A percentile compares a stretch with the other conserved stretches of the same genome.
Conservation (phyloP, 2,888 invertebrate species). For the Lucinisca nassula region DNA sequence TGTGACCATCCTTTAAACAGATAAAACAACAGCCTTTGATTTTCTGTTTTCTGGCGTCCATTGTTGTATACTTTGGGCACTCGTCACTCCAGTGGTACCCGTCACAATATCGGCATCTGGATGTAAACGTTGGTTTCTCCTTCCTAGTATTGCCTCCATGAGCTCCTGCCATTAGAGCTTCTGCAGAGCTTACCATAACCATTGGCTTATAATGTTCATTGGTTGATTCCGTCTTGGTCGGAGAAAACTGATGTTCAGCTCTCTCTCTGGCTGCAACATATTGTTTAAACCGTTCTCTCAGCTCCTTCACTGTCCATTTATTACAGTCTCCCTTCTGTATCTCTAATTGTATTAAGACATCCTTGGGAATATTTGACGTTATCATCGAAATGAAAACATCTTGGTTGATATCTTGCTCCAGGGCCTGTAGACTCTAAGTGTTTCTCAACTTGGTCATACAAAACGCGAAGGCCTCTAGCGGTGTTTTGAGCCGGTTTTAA, state of each 20-base stretch:
- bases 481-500: neutral
- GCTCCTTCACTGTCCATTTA: slow-evolving; percentile 15
- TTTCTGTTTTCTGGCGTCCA: slow-evolving; percentile 21
- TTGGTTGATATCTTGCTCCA: slow-evolving; percentile 35
- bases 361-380: slow-evolving; percentile 21
- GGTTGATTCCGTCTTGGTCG: neutral
- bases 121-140: neutral
- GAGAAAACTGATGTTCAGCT: neutral
- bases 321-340: slow-evolving; percentile 22
- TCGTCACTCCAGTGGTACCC: slow-evolving; percentile 44
- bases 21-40: slow-evolving; percentile 32
- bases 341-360: slow-evolving; percentile 33
- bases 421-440: slow-evolving; percentile 6
- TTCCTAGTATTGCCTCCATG: no score
- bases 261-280: slow-evolving; percentile 18
- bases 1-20: slow-evolving; percentile 21
- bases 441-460: slow-evolving; percentile 11
- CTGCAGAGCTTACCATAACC: neutral
- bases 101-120: neutral
- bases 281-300: slow-evolving; percentile 12
- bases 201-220: no score
- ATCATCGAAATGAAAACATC: slow-evolving; percentile 37
- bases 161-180: neutral
- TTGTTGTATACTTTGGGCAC: slow-evolving; percentile 29
- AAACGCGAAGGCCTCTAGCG: neutral